Evolutionary conservation across 2,113 vertebrate genomes (phyloP).

Genomic region (Neomonachus schauinslandi): DNA sequence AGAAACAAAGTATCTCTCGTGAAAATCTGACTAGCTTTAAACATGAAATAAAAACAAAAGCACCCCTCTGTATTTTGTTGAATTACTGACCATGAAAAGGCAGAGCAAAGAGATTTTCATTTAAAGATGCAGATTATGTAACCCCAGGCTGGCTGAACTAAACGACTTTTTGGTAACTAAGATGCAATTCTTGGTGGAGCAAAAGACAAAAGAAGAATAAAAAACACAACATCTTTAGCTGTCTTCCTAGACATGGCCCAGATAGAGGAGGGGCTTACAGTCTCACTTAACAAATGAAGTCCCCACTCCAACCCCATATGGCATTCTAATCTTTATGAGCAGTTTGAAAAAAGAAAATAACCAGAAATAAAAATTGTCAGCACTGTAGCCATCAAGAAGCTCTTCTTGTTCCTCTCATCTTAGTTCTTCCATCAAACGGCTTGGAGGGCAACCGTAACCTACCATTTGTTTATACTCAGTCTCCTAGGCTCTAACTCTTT

Average conservation of each 20-base stretch:
- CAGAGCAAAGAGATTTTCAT: neutral
- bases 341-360: neutral
- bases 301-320: neutral
- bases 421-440: neutral
- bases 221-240: neutral
- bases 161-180: slow-evolving; percentile 43
- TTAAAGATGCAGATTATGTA: neutral
- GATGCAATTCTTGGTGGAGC: neutral
- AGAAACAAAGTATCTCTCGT: slow-evolving; percentile 16
- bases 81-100: neutral
- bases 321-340: neutral
- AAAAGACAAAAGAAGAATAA: slow-evolving; percentile 3
- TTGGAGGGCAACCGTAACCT: neutral
- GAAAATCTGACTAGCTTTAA: slow-evolving; percentile 29
- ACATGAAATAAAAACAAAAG: slow-evolving; percentile 22
- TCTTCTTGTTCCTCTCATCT: neutral
- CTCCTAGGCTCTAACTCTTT: neutral
- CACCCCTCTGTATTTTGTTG: neutral
- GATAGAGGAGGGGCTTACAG: neutral
- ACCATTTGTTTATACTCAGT: neutral
- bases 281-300: neutral
- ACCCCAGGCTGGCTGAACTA: neutral
- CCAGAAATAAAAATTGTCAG: neutral
- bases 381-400: neutral
- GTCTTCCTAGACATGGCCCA: neutral